These are phyloP conservation scores for Boloria selene DNA, from an alignment of 2,888 invertebrate species.

Conservation along the genomic window DNA sequence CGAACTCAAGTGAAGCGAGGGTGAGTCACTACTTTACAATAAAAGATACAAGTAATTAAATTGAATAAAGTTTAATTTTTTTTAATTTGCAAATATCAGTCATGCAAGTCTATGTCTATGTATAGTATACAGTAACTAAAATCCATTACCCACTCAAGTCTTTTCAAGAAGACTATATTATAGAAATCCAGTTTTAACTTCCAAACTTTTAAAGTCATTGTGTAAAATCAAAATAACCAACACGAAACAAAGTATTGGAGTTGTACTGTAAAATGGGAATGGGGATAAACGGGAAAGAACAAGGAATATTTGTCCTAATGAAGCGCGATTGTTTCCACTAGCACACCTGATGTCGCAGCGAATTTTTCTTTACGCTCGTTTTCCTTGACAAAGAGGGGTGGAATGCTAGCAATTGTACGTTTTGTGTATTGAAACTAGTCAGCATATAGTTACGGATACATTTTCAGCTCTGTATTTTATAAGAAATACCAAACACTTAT, in stretches of 20 bases:
- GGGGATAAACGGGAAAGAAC: conserved; percentile 39
- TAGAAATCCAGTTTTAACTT: not conserved
- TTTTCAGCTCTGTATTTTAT: not conserved
- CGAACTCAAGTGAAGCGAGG: too few relatives aligned
- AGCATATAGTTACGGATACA: conserved; percentile 9
- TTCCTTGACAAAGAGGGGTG: conserved; percentile 37
- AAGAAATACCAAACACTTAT: too few relatives aligned
- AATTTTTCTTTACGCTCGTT: conserved; percentile 42
- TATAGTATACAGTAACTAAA: not conserved
- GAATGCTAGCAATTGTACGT: conserved; percentile 35
- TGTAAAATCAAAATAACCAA: conserved; percentile 19
- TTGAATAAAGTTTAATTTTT: too few relatives aligned
- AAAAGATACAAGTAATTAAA: too few relatives aligned
- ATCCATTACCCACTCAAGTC: too few relatives aligned
- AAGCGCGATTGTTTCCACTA: conserved; percentile 54
- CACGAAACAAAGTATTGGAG: conserved; percentile 6
- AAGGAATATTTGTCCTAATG: conserved; percentile 51
- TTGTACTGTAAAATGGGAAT: conserved; percentile 20
- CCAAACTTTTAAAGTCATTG: conserved; percentile 8
- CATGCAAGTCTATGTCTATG: too few relatives aligned
- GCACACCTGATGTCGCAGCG: conserved; percentile 50
- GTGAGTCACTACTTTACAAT: too few relatives aligned
- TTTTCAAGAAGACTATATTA: not conserved
- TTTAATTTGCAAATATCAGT: too few relatives aligned
- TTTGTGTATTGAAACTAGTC: conserved; percentile 32